Base-by-base conservation (phyloP, 2,113 vertebrate species). In the Petaurus breviceps region DNA sequence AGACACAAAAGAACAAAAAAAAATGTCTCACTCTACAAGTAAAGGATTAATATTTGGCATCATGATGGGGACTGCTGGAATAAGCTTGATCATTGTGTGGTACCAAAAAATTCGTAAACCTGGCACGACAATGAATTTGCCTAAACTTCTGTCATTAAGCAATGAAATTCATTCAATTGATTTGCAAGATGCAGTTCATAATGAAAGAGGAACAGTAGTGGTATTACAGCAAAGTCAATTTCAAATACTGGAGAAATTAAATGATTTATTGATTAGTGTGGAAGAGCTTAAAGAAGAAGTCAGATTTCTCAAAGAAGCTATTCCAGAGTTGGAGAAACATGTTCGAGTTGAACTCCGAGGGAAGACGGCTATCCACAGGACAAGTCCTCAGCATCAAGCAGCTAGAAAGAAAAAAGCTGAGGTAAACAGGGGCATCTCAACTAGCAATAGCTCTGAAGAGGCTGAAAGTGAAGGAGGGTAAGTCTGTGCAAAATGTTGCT, bases 391-490 rank as follows among this genome's bases (percentile, higher is more conserved):
- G 7, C 99, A 99, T 97, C 98, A 99, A 98, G 98, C 97, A 92
- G 94, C 98, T 0, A 99, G 99, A 46, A 99, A 98, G 97, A 99
- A 99, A 98, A 99, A 98, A 96, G 91, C 98, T 0, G 98, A 98
- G 28, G 1, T 96, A 9, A 28, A 94, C 95, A 98, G 97, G 97
- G 97, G 91, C 92, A 77, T 97, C 89, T 92, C 96, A 25, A 98
- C 98, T 89, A 99, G 98, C 47, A 99, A 99, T 90, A 99, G 99
- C 97, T 99, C 99, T 90, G 99, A 99, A 98, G 99, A 99, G 77
- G 99, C 99, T 0, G 99, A 99, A 98, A 99, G 99, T 95, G 99
- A 99, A 98, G 99, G 99, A 98, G 99, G 99, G 99, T 99, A 97
- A 99, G 99, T 99, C 92, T 93, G 52, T 94, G 25, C 46, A 89